These are phyloP conservation scores for Elephas maximus DNA, from an alignment of 2,113 vertebrate species.

Conservation along the genomic window DNA sequence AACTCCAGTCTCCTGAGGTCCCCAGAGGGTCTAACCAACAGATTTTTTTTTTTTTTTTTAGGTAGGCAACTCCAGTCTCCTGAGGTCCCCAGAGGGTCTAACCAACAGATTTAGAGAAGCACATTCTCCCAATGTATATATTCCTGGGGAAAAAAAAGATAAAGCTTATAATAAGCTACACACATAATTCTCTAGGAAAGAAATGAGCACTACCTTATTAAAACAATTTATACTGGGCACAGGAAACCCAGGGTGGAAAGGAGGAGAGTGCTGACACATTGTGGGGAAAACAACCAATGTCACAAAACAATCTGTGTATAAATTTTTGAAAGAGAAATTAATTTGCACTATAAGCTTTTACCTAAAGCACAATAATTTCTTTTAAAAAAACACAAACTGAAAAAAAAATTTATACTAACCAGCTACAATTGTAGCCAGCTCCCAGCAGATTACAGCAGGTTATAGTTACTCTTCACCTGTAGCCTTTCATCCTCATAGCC, in stretches of 20 bases:
- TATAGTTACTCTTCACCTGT: background rate
- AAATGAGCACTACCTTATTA: background rate
- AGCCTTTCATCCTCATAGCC: background rate
- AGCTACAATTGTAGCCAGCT: background rate
- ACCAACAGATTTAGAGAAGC: background rate
- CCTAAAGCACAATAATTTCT: no score
- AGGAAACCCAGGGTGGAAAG: no score
- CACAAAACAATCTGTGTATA: no score
- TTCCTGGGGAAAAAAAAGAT: constrained; percentile 1
- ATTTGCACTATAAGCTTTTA: no score
- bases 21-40: background rate
- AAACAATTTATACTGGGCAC: background rate
- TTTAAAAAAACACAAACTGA: no score
- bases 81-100: background rate
- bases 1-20: background rate
- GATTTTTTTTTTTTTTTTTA: background rate
- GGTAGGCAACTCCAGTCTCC: background rate
- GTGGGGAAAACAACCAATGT: no score
- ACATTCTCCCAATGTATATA: background rate
- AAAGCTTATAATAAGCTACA: background rate
- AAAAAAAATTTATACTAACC: background rate
- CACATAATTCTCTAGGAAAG: background rate
- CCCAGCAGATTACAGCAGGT: background rate
- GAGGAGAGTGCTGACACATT: no score
- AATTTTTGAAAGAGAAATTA: no score